A percentile compares a stretch with the other conserved stretches of the same genome.
phyloP scores from a whole-genome alignment of 2,113 vertebrate species.

The Echinops telfairi region DNA sequence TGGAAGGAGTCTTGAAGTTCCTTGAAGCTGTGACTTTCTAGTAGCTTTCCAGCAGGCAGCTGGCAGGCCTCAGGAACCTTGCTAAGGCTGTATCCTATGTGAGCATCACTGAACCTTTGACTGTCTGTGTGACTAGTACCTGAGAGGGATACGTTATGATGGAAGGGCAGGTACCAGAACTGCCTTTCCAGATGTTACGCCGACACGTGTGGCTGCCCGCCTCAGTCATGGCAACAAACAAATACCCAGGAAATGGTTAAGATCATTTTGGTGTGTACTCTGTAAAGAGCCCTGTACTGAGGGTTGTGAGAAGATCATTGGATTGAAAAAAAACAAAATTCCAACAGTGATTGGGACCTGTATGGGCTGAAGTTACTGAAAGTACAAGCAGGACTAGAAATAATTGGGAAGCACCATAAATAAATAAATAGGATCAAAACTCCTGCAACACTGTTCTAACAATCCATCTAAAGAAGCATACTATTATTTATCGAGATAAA shows the following conservation, averaged over 20 bases:
- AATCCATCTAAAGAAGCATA: conserved; percentile 38
- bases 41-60: not conserved
- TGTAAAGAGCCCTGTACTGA: conserved; percentile 45
- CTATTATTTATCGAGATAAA: conserved; percentile 31
- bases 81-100: not conserved
- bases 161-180: not conserved
- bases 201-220: not conserved
- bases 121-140: not conserved
- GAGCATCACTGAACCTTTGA: conserved; percentile 16
- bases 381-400: conserved; percentile 53
- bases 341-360: not conserved
- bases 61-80: not conserved
- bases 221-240: conserved; percentile 49
- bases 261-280: conserved; percentile 40
- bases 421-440: not conserved
- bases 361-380: conserved; percentile 17
- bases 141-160: conserved; percentile 6
- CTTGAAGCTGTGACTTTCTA: conserved; percentile 22
- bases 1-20: not conserved
- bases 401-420: conserved; percentile 22
- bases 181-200: conserved; percentile 24
- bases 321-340: not conserved
- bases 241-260: not conserved
- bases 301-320: not conserved
- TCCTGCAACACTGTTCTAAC: not conserved